phyloP scores from a whole-genome alignment of 2,888 invertebrate genomes.

The Drosophila austrosaltans region DNA sequence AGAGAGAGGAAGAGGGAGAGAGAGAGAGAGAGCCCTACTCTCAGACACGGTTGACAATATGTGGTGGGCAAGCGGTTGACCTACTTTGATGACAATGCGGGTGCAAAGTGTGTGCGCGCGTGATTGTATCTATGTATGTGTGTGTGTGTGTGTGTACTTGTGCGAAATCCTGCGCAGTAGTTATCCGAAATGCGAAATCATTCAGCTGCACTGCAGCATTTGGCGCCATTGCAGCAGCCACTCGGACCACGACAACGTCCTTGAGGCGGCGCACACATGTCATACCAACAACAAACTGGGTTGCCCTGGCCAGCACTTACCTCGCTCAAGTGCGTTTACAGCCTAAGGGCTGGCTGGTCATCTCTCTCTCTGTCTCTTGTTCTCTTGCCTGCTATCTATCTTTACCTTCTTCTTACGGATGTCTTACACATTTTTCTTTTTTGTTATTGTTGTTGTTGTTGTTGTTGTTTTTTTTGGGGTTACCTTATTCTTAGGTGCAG shows the following conservation, averaged over 20 bases:
- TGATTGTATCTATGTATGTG: slow-evolving; percentile 23
- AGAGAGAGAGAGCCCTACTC: slow-evolving; percentile 34
- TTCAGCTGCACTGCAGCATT: slow-evolving; percentile 59
- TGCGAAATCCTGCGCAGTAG: slow-evolving; percentile 69
- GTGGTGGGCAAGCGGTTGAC: slow-evolving; percentile 62
- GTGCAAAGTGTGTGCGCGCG: slow-evolving; percentile 40
- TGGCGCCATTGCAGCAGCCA: slow-evolving; percentile 57
- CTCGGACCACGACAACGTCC: slow-evolving; percentile 59
- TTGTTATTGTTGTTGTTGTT: background rate
- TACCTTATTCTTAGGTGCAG: slow-evolving; percentile 70
- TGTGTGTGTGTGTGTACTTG: slow-evolving; percentile 25
- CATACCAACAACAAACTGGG: slow-evolving; percentile 42
- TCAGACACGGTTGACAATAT: slow-evolving; percentile 44
- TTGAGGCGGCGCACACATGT: slow-evolving; percentile 54
- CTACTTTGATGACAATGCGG: slow-evolving; percentile 69
- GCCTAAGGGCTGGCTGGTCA: slow-evolving; percentile 49
- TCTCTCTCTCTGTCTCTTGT: slow-evolving; percentile 6
- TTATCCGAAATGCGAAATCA: slow-evolving; percentile 44
- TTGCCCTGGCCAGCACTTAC: slow-evolving; percentile 45
- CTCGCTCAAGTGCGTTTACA: slow-evolving; percentile 70
- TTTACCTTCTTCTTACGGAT: slow-evolving; percentile 23
- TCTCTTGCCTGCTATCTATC: slow-evolving; percentile 16
- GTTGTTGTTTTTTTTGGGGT: slow-evolving; percentile 58
- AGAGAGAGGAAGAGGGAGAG: background rate
- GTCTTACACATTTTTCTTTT: slow-evolving; percentile 20